Evolutionary conservation across 2,113 vertebrate genomes (phyloP), one percentile per base, ranked within the genome.

Genomic region (human (Homo sapiens)): DNA sequence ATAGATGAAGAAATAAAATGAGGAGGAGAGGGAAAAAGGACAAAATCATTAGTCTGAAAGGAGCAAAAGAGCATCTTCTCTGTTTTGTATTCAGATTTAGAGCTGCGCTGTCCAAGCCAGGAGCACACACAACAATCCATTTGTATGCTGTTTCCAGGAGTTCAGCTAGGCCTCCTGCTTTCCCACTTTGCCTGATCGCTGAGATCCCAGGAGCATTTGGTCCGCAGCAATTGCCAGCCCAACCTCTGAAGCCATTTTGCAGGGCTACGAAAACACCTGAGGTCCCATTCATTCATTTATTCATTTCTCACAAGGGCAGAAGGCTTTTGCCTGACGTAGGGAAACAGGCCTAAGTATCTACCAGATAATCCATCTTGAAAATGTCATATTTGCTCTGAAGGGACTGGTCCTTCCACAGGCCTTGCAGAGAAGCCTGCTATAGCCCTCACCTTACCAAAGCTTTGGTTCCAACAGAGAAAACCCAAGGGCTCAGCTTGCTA

Each of bases 21-120:
- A 92, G 80, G 79, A 97, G 83, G 92, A 97, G 91, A 96, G 97
- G 95, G 94, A 98, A 92, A 97, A 97, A 96, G 97, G 97, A 98
- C 96, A 87, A 45, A 98, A 98, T 97, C 92, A 97, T 90, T 97
- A 96, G 89, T 97, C 96, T 93, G 97, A 98, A 85, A 96, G 97
- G 96, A 81, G 59, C 95, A 83, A 97, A 95, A 96, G 92, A 96
- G 97, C 98, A 94, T 97, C 97, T 79, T 68, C 92, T 96, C 88
- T 93, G 93, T 83, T 96, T 98, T 97, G 97, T 97, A 97, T 97
- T 96, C 93, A 94, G 94, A 97, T 75, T 97, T 85, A 87, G 90
- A 86, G 91, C 89, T 79, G 64, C 2, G 2, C 85, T 57, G 86
- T 78, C 95, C 88, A 50, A 91, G 68, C 80, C 78, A 79, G 72